Base-by-base conservation (phyloP, 2,797 vertebrate genomes). In the Gephyroberyx darwinii region DNA sequence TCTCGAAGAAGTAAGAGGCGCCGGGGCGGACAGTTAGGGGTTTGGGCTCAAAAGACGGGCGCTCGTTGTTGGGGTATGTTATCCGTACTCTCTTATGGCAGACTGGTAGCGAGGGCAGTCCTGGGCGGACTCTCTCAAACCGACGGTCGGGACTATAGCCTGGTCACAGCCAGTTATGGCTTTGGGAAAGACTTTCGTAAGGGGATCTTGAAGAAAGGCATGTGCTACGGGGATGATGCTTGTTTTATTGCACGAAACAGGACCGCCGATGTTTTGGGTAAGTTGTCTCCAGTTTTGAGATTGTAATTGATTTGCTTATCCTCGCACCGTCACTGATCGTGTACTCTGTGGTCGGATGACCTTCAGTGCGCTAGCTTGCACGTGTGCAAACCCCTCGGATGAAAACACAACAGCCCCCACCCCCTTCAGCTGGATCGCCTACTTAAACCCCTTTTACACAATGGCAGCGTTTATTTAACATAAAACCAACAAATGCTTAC, bases 151-250 rank as follows among this genome's bases (percentile, higher is more conserved):
- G 97, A 99, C 90, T 99, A 98, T 93, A 98, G 97, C 85, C 91
- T 99, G 82, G 93, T 99, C 84, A 96, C 95, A 1, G 97, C 97
- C 67, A 97, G 96, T 83, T 98, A 94, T 87, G 98, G 98, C 76
- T 99, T 97, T 74, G 97, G 97, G 16, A 99, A 99, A 90, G 97
- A 99, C 93, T 97, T 98, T 91, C 94, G 97, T 17, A 99, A 97
- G 91, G 98, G 97, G 89, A 98, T 98, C 89, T 92, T 99, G 53
- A 98, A 98, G 95, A 99, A 98, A 82, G 97, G 97, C 80, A 97
- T 97, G 95, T 98, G 97, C 90, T 99, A 98, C 75, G 97, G 97
- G 12, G 97, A 98, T 37, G 97, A 98, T 69, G 97, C 97, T 73
- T 98, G 97, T 85, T 99, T 99, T 82, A 95, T 98, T 70, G 96